These are phyloP conservation scores for Vireo griseus DNA, from an alignment of 2,797 vertebrate genomes.

Conservation along the genomic window DNA sequence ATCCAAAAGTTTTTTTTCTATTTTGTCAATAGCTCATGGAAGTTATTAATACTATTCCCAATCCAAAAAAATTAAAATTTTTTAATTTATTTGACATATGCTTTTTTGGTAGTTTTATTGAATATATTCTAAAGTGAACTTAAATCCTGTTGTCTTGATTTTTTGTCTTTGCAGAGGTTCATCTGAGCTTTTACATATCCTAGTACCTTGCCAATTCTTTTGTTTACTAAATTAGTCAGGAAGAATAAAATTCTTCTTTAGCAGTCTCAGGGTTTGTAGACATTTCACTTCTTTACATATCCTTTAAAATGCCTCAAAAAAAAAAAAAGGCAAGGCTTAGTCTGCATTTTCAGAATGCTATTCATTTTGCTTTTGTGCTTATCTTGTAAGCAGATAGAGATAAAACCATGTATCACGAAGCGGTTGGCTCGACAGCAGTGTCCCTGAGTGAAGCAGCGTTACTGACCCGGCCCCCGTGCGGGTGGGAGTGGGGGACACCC, in stretches of 20 bases:
- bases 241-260: not conserved
- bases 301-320: not conserved
- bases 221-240: not conserved
- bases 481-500: fast-evolving
- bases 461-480: fast-evolving
- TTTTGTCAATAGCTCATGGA: not conserved
- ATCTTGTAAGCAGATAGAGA: not conserved
- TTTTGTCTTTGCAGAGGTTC: not conserved
- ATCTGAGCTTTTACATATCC: not conserved
- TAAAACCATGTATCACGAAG: not conserved
- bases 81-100: not conserved
- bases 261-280: not conserved
- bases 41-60: not conserved
- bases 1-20: not conserved
- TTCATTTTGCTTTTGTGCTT: not conserved
- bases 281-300: not conserved
- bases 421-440: fast-evolving
- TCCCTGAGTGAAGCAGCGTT: not conserved
- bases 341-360: not conserved
- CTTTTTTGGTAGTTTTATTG: not conserved
- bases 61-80: not conserved
- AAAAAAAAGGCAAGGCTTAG: not conserved
- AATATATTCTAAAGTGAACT: not conserved
- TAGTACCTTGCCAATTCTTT: not conserved
- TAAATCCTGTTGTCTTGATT: not conserved